Evolutionary conservation across 2,888 invertebrate species (phyloP).

Genomic region (Ochlodes sylvanus): DNA sequence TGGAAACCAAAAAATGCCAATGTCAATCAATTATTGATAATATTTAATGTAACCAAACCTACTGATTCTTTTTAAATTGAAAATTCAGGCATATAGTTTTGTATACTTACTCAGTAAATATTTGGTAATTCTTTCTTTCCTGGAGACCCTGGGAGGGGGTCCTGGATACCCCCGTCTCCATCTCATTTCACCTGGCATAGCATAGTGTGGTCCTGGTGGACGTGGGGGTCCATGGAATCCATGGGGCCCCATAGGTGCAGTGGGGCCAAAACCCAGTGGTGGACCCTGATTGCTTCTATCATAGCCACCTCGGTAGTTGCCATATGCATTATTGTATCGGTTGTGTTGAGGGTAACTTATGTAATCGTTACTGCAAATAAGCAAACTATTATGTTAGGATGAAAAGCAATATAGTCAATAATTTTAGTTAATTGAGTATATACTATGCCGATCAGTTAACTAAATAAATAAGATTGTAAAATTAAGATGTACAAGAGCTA

Average conservation of each 20-base stretch:
- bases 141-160: slow-evolving; percentile 44
- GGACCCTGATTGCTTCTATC: slow-evolving; percentile 52
- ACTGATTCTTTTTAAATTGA: no score
- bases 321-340: slow-evolving; percentile 64
- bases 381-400: no score
- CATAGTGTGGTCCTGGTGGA: slow-evolving; percentile 38
- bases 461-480: no score
- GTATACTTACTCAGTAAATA: slow-evolving; percentile 61
- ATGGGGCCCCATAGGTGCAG: slow-evolving; percentile 39
- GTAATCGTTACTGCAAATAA: slow-evolving; percentile 5
- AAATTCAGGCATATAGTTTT: no score
- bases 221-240: slow-evolving; percentile 32
- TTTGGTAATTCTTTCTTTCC: slow-evolving; percentile 45
- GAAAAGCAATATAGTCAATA: no score
- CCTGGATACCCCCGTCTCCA: slow-evolving; percentile 7
- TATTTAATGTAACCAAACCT: no score
- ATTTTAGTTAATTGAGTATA: no score
- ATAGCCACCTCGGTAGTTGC: slow-evolving; percentile 64
- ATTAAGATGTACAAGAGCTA: no score
- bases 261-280: slow-evolving; percentile 44
- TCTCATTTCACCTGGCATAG: neutral
- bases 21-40: no score
- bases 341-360: slow-evolving; percentile 50
- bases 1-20: no score
- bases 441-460: no score